A percentile compares a stretch with the other conserved stretches of the same genome.
Conservation (phyloP, 2,797 vertebrate species). For the Gymnodraco acuticeps region DNA sequence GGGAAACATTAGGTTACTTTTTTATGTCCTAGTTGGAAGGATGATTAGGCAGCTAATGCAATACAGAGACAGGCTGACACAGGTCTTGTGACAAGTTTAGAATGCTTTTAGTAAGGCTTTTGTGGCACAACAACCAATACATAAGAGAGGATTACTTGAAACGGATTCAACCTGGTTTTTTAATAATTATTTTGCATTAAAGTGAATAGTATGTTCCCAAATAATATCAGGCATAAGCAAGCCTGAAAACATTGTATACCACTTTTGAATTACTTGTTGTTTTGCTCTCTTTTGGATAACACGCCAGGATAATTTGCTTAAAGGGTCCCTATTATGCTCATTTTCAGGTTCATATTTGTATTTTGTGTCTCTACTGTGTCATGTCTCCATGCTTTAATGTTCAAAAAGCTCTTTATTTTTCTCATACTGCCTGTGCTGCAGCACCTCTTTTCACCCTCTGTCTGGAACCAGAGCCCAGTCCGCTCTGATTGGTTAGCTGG, state of each 20-base stretch:
- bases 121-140: not conserved
- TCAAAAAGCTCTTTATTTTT: no score
- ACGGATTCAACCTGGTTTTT: no score
- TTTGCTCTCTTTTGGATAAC: not conserved
- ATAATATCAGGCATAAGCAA: not conserved
- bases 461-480: no score
- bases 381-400: no score
- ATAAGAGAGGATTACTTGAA: not conserved
- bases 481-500: no score
- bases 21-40: slow-evolving; percentile 49
- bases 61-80: slow-evolving; percentile 32
- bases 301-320: not conserved
- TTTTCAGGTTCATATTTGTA: no score
- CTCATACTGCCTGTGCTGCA: no score
- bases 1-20: slow-evolving; percentile 54
- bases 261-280: not conserved
- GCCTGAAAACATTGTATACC: not conserved
- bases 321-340: no score
- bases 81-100: slow-evolving; percentile 7
- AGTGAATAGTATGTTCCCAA: not conserved
- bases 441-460: no score
- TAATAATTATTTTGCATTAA: not conserved
- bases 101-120: not conserved
- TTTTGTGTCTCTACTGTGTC: no score
- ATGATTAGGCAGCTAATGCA: slow-evolving; percentile 64